Conservation (phyloP, 2,888 invertebrate species). For the Acleris emargana region DNA sequence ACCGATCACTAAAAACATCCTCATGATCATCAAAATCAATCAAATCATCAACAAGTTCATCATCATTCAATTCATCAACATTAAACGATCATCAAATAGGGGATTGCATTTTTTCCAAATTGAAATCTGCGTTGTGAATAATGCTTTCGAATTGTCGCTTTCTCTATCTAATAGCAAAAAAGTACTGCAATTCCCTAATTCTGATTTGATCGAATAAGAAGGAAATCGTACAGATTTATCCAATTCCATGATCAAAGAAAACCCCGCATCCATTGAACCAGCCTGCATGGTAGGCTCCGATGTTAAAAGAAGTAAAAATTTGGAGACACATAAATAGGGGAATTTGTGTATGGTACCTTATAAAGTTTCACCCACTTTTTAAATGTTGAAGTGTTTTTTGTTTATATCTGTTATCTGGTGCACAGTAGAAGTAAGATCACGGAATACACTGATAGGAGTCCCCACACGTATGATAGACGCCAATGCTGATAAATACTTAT, state of each 20-base stretch:
- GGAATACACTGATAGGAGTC: slow-evolving; percentile 45
- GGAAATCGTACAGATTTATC: slow-evolving; percentile 5
- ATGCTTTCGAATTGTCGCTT: slow-evolving; percentile 9
- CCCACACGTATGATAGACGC: slow-evolving; percentile 20
- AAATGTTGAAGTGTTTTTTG: slow-evolving; percentile 63
- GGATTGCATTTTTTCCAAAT: slow-evolving; percentile 35
- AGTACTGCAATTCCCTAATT: slow-evolving; percentile 51
- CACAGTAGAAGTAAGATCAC: slow-evolving; percentile 62
- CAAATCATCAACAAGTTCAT: slow-evolving; percentile 19
- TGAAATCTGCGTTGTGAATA: slow-evolving; percentile 43
- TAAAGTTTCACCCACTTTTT: slow-evolving; percentile 82
- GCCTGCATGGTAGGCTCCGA: slow-evolving; percentile 71
- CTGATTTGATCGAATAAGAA: slow-evolving; percentile 25
- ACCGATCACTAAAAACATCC: slow-evolving; percentile 37
- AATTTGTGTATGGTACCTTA: slow-evolving; percentile 84
- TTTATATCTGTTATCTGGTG: slow-evolving; percentile 62
- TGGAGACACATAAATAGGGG: slow-evolving; percentile 65
- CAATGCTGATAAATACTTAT: slow-evolving; percentile 14
- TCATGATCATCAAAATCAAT: slow-evolving; percentile 18
- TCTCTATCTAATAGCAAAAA: not conserved
- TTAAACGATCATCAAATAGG: slow-evolving; percentile 33
- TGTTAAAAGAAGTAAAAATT: slow-evolving; percentile 46
- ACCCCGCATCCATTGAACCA: slow-evolving; percentile 55
- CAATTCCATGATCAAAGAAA: slow-evolving; percentile 26
- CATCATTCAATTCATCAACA: slow-evolving; percentile 26